Base-by-base conservation (phyloP, 2,113 vertebrate genomes). In the Xyrauchen texanus region DNA sequence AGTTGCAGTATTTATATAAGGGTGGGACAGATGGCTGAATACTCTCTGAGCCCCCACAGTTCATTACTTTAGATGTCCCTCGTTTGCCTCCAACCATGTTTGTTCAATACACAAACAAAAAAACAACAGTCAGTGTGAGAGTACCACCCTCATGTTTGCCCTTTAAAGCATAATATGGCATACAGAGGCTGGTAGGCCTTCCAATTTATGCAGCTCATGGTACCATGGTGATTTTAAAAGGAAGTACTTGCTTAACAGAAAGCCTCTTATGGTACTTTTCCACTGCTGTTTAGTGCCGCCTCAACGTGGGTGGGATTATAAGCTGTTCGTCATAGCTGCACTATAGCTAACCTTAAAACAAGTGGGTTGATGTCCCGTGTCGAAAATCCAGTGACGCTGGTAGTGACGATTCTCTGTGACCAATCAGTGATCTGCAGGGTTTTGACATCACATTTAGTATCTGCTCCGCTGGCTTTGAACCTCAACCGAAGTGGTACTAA, bases 1-100 rank as follows among this genome's bases (percentile, higher is more conserved):
- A 78, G 78, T 51, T 68, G 60, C 79, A 84, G 64, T 76, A 77
- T 89, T 88, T 87, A 84, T 83, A 86, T 70, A 78, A 81, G 72
- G 72, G 78, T 76, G 58, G 49, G 81, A 83, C 86, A 87, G 72
- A 85, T 89, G 87, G 77, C 82, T 70, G 70, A 51, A 88, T 78
- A 70, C 21, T 79, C n/a, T 66, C 34, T 64, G 78, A 81, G 77
- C 78, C 64, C 63, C 80, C 82, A 79, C 70, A 71, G 44, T 60
- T 70, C 84, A 15, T 76, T 71, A 69, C 12, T 44, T 45, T n/a
- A 82, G 82, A 83, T 44, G 86, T 83, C 77, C 79, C 77, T 47
- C 46, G 58, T 70, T 80, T 74, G 73, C 83, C 66, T 85, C 85
- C 77, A 69, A 51, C 4, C 5, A 8, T 82, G 79, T 86, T 76